A percentile compares a stretch with the other conserved stretches of the same genome.
These are phyloP conservation scores for Eledone cirrhosa DNA, from an alignment of 2,888 invertebrate genomes.

Conservation along the genomic window DNA sequence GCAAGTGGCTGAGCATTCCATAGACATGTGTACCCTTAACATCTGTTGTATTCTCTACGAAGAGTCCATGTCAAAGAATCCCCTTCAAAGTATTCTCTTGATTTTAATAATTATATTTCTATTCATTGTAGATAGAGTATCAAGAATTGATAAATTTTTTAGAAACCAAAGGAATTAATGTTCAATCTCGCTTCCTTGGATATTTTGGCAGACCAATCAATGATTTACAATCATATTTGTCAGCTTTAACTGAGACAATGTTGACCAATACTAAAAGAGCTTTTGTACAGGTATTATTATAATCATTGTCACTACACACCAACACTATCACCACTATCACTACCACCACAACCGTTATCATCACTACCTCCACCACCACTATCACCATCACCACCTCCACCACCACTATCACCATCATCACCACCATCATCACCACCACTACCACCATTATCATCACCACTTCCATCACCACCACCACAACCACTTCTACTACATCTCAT, in stretches of 20 bases:
- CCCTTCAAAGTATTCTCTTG: no score
- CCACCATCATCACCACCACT: constrained; percentile 4
- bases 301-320: background rate
- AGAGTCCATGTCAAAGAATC: no score
- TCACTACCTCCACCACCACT: background rate
- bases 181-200: constrained; percentile 35
- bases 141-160: background rate
- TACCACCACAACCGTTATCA: background rate
- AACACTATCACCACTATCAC: background rate
- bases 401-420: background rate
- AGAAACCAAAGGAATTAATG: constrained; percentile 29
- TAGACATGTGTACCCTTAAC: no score
- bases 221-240: constrained; percentile 7
- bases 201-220: constrained; percentile 30
- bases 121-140: background rate
- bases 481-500: background rate
- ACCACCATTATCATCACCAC: constrained; percentile 13
- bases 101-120: background rate
- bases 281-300: background rate
- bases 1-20: no score
- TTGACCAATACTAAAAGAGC: constrained; percentile 17
- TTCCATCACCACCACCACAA: background rate
- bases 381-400: background rate
- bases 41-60: no score
- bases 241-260: background rate